These are phyloP conservation scores for Scrobipalpa atriplicella DNA, from an alignment of 2,888 invertebrate species.

Conservation along the genomic window DNA sequence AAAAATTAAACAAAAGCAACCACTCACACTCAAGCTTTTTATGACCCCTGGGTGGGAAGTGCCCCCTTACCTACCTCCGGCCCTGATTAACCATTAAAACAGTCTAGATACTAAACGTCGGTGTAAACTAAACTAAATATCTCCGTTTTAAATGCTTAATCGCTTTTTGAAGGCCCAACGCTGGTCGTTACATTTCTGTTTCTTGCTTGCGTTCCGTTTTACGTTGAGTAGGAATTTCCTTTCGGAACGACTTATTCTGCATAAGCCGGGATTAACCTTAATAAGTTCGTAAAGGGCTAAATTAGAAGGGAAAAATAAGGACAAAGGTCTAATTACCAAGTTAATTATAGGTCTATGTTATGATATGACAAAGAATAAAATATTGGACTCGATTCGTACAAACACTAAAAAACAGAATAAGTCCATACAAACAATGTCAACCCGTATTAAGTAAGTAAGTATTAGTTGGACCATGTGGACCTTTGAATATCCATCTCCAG, in stretches of 20 bases:
- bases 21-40: too few species aligned
- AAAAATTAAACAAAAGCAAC: too few species aligned
- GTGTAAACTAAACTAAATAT: constrained; percentile 72
- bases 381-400: too few species aligned
- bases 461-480: background rate
- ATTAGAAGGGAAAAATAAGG: too few species aligned
- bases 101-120: constrained; percentile 77
- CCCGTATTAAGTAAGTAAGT: too few species aligned
- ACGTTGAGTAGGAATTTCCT: background rate
- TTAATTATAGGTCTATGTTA: too few species aligned
- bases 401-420: too few species aligned
- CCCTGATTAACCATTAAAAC: constrained; percentile 52
- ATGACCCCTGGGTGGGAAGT: background rate
- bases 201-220: background rate
- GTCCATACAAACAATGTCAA: too few species aligned
- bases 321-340: too few species aligned
- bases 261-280: constrained; percentile 24
- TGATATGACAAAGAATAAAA: too few species aligned
- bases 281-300: constrained; percentile 16
- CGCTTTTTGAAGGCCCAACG: constrained; percentile 41
- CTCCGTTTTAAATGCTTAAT: constrained; percentile 67
- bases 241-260: background rate
- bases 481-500: constrained; percentile 48
- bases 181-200: constrained; percentile 4
- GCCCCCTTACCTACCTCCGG: background rate